These are phyloP conservation scores for Protonemura montana DNA, from an alignment of 2,888 invertebrate genomes.

Conservation along the genomic window DNA sequence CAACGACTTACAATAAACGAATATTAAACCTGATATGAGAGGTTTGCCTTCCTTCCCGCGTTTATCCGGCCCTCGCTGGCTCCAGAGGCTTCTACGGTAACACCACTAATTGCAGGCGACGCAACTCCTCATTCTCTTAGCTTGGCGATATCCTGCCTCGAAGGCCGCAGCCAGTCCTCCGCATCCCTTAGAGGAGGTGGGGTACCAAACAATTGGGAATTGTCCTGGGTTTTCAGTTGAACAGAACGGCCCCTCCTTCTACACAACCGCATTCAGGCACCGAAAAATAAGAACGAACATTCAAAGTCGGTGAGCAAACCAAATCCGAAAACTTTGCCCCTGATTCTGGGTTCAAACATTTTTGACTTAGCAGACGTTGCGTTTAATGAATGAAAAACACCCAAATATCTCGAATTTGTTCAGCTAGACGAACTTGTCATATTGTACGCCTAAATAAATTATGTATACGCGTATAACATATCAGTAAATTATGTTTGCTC, in stretches of 20 bases:
- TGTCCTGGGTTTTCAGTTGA: slow-evolving; percentile 2
- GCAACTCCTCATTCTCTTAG: slow-evolving; percentile 18
- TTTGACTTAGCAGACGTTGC: too few species aligned
- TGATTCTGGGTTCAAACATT: too few species aligned
- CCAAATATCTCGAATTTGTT: too few species aligned
- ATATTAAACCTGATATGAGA: slow-evolving; percentile 41
- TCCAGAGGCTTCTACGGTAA: neutral
- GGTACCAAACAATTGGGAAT: slow-evolving; percentile 31
- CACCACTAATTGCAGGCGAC: slow-evolving; percentile 20
- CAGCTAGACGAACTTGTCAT: too few species aligned
- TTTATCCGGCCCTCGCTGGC: too few species aligned
- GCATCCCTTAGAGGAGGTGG: slow-evolving; percentile 20
- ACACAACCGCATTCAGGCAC: slow-evolving; percentile 10
- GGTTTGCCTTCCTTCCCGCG: slow-evolving; percentile 18
- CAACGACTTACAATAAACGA: slow-evolving; percentile 15
- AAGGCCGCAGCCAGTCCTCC: neutral
- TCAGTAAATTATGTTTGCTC: neutral
- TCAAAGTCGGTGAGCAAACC: neutral
- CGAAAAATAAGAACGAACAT: slow-evolving; percentile 9
- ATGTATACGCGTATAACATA: too few species aligned
- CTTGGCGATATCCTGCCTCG: slow-evolving; percentile 17
- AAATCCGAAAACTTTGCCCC: neutral
- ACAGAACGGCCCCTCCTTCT: slow-evolving; percentile 38
- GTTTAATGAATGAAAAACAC: too few species aligned
- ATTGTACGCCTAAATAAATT: too few species aligned